Base-by-base conservation (phyloP, 2,113 vertebrate genomes). In the Hippoglossus stenolepis region DNA sequence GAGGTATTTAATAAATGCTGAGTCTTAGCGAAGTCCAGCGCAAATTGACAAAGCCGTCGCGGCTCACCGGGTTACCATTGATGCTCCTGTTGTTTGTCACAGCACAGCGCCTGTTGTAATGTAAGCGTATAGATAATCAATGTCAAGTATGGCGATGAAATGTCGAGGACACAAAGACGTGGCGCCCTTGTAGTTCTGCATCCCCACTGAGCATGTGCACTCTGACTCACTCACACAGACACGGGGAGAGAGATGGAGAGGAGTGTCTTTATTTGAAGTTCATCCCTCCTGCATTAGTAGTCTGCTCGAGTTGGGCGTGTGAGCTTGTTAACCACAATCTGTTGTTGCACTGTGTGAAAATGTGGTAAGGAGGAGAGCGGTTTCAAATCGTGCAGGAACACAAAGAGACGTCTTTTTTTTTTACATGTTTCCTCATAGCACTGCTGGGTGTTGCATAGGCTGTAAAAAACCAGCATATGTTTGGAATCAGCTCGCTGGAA, bases 261-360 rank as follows among this genome's bases (percentile, higher is more conserved):
- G 53, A 77, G 56, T 26, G 38, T 63, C 69, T 82, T 86, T 64
- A 75, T 51, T 51, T 89, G 70, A 73, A 77, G 72, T 73, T n/a
- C 13, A 21, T 54, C 51, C 51, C 7, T 23, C 49, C 70, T 69
- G 71, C 77, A 87, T 89, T 80, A 81, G 77, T n/a, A 85, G 75
- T 80, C 85, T 58, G 76, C 45, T 76, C 26, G 59, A 40, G 64
- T 77, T 73, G 56, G 31, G 76, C 56, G 67, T 78, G 66, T 80
- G 65, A 65, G 78, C 61, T 66, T 45, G 78, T 81, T 84, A 83
- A 85, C 65, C 70, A 82, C 70, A 73, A 89, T 81, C 74, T 59
- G 77, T 71, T 80, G 68, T 76, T 78, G 82, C 60, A 38, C 60
- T 20, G 85, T 82, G 81, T 87, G 78, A 72, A 84, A 77, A 89